phyloP scores from a whole-genome alignment of 2,113 vertebrate species.

The Mandrillus leucophaeus region DNA sequence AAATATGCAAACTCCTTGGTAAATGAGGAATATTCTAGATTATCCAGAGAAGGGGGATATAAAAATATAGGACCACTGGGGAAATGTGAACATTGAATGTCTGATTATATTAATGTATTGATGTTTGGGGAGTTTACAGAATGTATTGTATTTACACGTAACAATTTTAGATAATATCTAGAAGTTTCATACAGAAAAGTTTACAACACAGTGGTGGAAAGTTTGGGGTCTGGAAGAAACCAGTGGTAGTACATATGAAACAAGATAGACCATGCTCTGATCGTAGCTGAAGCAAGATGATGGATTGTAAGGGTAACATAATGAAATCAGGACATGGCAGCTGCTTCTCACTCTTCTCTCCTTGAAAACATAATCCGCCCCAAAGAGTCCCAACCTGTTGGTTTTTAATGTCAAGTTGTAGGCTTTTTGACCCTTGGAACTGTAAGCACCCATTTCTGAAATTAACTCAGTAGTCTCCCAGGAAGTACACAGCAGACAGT shows the following conservation, averaged over 20 bases:
- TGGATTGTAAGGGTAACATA: not conserved
- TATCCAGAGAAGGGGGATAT: not conserved
- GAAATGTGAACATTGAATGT: not conserved
- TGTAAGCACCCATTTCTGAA: not conserved
- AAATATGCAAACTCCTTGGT: not conserved
- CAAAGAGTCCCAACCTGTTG: not conserved
- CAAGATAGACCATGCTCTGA: not conserved
- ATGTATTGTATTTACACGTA: not conserved
- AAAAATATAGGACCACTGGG: not conserved
- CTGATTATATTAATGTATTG: not conserved
- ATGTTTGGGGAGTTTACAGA: not conserved
- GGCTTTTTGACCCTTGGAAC: not conserved
- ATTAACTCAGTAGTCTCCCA: not conserved
- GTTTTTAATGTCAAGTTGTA: not conserved
- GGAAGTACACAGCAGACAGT: not conserved
- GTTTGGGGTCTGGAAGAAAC: not conserved
- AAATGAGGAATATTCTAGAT: no score
- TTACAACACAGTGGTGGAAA: not conserved
- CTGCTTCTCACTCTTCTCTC: not conserved
- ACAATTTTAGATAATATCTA: not conserved
- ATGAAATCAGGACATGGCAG: not conserved
- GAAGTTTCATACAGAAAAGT: not conserved
- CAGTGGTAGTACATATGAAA: not conserved
- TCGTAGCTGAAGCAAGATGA: not conserved
- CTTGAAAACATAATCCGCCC: not conserved